These are phyloP conservation scores for Rhinichthys osculus DNA, from an alignment of 2,797 vertebrate species.

Conservation along the genomic window DNA sequence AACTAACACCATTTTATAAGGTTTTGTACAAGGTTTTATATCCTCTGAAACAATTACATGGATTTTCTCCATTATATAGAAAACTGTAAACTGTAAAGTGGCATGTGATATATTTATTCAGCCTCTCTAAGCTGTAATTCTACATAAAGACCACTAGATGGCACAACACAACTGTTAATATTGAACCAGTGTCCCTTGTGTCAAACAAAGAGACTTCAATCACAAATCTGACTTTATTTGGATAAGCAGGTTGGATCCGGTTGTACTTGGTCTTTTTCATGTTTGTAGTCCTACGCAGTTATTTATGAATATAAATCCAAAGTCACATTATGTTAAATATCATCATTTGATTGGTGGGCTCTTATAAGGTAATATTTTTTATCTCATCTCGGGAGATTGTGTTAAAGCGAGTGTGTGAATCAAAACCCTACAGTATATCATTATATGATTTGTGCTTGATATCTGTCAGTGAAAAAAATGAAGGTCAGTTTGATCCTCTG, in stretches of 20 bases:
- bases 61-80: background rate
- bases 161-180: background rate
- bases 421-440: background rate
- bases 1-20: background rate
- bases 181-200: background rate
- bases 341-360: background rate
- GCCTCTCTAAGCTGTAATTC: background rate
- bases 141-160: constrained; percentile 17
- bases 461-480: background rate
- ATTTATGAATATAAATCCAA: background rate
- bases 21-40: background rate
- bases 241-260: background rate
- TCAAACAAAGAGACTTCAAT: background rate
- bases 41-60: background rate
- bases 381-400: background rate
- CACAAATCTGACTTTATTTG: background rate
- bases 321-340: background rate
- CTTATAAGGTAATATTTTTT: background rate
- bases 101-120: background rate
- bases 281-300: background rate
- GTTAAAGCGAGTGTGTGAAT: background rate
- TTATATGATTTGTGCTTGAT: background rate
- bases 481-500: background rate
- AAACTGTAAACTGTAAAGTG: background rate
- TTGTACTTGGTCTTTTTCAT: background rate